Evolutionary conservation across 2,113 vertebrate genomes (phyloP).

Genomic region (Porphyrio hochstetteri): DNA sequence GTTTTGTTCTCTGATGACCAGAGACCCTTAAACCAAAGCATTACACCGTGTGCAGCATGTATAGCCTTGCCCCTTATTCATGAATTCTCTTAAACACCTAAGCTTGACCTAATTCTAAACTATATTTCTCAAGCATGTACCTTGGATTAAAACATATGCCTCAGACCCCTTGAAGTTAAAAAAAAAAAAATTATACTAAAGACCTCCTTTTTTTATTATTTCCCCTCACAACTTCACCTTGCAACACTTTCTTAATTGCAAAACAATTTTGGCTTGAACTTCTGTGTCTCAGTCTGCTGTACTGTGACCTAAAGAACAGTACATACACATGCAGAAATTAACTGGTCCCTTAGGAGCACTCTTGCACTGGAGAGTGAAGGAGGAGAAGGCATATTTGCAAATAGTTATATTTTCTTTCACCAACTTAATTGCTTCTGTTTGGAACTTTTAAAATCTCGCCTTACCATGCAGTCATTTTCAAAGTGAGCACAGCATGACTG

Average conservation of each 20-base stretch:
- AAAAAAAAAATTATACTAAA: neutral
- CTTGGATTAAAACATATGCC: constrained; percentile 1
- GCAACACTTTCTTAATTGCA: constrained; percentile 69
- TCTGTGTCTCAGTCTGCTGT: constrained; percentile 56
- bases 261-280: constrained; percentile 68
- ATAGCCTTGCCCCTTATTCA: neutral
- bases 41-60: fast-evolving
- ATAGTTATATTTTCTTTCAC: constrained; percentile 58
- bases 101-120: neutral
- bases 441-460: constrained; percentile 59
- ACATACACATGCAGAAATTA: constrained; percentile 60
- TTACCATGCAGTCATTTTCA: constrained; percentile 46
- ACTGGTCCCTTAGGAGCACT: constrained; percentile 56
- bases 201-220: constrained; percentile 53
- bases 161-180: neutral
- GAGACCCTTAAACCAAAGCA: constrained; percentile 18
- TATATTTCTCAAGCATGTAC: neutral
- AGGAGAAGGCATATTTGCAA: constrained; percentile 59
- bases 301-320: constrained; percentile 66
- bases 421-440: constrained; percentile 67
- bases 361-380: constrained; percentile 48
- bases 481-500: constrained; percentile 47
- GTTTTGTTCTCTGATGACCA: neutral
- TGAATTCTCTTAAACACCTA: neutral
- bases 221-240: constrained; percentile 58